Evolutionary conservation across 2,113 vertebrate species (phyloP).

Genomic region (human (Homo sapiens)): DNA sequence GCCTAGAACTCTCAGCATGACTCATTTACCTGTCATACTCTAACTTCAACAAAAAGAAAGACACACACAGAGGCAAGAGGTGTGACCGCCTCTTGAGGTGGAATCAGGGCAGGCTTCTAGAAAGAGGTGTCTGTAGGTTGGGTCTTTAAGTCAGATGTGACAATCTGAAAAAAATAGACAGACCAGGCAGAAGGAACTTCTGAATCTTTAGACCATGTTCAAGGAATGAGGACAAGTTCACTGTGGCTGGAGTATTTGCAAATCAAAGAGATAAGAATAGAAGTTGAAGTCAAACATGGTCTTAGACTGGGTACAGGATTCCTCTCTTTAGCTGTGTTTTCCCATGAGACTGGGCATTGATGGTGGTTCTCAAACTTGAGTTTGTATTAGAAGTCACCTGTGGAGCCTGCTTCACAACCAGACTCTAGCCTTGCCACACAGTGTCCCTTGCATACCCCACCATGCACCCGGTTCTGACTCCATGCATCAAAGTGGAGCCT

Average conservation of each 20-base stretch:
- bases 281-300: not conserved
- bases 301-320: not conserved
- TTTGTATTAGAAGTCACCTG: not conserved
- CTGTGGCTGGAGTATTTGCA: not conserved
- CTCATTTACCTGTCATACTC: not conserved
- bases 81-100: not conserved
- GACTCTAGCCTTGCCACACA: not conserved
- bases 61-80: not conserved
- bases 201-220: not conserved
- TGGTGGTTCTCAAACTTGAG: not conserved
- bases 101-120: conserved; percentile 49
- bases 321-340: not conserved
- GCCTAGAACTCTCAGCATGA: not conserved
- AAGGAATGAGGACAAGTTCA: not conserved
- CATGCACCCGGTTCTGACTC: not conserved
- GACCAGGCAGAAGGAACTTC: not conserved
- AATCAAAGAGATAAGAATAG: not conserved
- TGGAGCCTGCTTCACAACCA: not conserved
- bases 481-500: rapidly evolving
- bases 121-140: not conserved
- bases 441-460: rapidly evolving
- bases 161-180: not conserved
- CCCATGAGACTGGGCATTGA: not conserved
- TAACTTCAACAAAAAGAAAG: conserved; percentile 29
- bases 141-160: not conserved